Base-by-base conservation (phyloP, 2,797 vertebrate genomes). In the Clarias pachynema region DNA sequence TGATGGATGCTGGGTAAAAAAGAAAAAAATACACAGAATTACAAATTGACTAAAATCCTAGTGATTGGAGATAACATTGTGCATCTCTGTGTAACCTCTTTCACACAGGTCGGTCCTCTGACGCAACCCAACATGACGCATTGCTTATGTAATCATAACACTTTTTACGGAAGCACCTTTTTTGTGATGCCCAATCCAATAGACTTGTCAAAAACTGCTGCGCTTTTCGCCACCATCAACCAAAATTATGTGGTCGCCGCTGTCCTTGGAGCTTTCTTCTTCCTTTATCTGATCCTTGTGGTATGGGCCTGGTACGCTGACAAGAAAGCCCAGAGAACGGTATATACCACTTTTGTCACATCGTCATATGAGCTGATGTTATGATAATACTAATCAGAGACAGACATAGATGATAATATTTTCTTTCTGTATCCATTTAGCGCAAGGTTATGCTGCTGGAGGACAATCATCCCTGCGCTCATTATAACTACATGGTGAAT, bases 121-220 rank as follows among this genome's bases (percentile, higher is more conserved):
- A 93, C 90, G 73, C 88, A 83, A 6, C 85, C 90, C 0, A 4
- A 77, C 0, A 83, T 5, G 34, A 96, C 94, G 0, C 96, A 97
- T 20, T 97, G 97, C 89, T 91, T 96, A 84, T 97, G 96, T 88
- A 95, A 94, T 93, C 96, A 96, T 91, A 93, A 97, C 75, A 96
- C 95, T 7, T 94, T 95, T 84, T 96, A 96, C 6, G 94, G 95
- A 85, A 96, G 95, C 34, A 91, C 95, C 79, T 95, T 96, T 90
- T 94, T 97, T 37, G 92, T 96, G 65, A 94, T 95, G 94, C 96
- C 97, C 5, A 95, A 96, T 89, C 84, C 89, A 0, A 93, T 97
- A 62, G 94, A 96, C 69, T 3, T 96, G 83, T 89, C 93, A 49
- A 90, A 91, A 49, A 96, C 95, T 0, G 86, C 93, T 0, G 90